Evolutionary conservation across 2,113 vertebrate genomes (phyloP).

Genomic region (Todiramphus chloris): DNA sequence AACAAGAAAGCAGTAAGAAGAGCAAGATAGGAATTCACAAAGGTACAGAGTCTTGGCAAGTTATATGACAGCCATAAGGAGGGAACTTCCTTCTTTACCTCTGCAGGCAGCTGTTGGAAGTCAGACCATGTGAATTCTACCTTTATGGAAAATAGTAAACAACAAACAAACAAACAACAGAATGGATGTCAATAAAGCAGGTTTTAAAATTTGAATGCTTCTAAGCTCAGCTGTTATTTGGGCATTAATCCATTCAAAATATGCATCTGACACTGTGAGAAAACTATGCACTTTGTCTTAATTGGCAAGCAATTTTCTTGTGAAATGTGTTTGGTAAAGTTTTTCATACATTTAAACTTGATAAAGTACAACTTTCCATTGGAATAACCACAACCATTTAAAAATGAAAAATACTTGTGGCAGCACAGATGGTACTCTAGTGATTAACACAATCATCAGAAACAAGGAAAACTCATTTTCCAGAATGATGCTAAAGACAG

Average conservation of each 20-base stretch:
- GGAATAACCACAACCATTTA: not conserved
- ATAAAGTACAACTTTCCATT: not conserved
- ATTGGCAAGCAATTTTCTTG: not conserved
- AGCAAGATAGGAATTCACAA: not conserved
- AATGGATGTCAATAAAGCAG: not conserved
- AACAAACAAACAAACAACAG: not conserved
- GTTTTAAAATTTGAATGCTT: not conserved
- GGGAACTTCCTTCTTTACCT: not conserved
- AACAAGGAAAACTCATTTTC: not conserved
- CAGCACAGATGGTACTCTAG: not conserved
- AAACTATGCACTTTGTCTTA: not conserved
- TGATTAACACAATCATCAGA: not conserved
- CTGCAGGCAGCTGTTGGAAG: not conserved
- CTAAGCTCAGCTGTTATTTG: not conserved
- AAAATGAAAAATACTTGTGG: not conserved
- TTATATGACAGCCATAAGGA: not conserved
- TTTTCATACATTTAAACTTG: not conserved
- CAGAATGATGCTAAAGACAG: not conserved
- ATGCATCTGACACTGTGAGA: not conserved
- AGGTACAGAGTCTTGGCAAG: not conserved
- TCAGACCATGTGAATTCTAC: not conserved
- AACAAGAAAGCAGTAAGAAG: not conserved
- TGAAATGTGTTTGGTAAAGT: not conserved
- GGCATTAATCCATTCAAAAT: not conserved
- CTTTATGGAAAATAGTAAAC: not conserved